Conservation (phyloP, 2,888 invertebrate genomes). For the Polyommatus iphigenia region DNA sequence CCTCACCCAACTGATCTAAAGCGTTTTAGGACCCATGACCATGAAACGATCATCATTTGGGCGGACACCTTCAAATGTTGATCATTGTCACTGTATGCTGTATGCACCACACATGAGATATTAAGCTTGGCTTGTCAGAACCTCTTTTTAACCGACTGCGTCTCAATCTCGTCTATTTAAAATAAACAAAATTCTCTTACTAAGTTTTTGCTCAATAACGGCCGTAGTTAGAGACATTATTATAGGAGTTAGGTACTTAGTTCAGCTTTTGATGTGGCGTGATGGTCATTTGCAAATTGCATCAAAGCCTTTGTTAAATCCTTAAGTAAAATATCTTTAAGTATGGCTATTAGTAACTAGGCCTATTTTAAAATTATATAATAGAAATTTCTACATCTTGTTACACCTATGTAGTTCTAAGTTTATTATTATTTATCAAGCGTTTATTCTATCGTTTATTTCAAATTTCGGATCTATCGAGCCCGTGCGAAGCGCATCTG, state of each 20-base stretch:
- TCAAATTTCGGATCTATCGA: not conserved
- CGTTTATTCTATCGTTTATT: not conserved
- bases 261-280: no score
- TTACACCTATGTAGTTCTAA: not conserved
- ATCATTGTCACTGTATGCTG: not conserved
- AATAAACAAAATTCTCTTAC: not conserved
- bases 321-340: no score
- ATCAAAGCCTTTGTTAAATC: no score
- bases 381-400: not conserved
- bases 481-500: not conserved
- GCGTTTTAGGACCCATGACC: not conserved
- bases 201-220: not conserved
- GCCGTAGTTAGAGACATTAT: no score
- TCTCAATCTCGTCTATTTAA: not conserved
- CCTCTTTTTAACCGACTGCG: not conserved
- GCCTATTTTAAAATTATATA: no score
- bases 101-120: not conserved
- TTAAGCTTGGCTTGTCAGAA: conserved; percentile 4
- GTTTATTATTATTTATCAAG: not conserved
- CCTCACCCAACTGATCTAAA: not conserved
- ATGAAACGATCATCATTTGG: not conserved
- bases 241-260: no score
- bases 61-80: not conserved
- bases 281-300: no score
- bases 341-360: no score